These are phyloP conservation scores for Dynastes grantii DNA, from an alignment of 2,888 invertebrate genomes.

Conservation along the genomic window DNA sequence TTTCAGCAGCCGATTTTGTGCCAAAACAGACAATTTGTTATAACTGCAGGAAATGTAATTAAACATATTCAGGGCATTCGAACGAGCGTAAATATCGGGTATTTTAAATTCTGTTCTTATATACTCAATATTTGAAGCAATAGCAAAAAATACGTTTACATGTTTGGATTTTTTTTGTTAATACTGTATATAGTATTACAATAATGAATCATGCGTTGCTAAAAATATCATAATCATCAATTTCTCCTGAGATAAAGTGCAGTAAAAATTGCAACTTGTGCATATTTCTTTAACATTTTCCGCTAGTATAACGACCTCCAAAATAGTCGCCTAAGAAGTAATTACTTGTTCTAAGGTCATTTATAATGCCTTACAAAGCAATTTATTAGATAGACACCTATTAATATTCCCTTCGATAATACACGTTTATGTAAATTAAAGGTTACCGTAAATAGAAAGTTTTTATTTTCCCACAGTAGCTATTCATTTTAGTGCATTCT, in stretches of 20 bases:
- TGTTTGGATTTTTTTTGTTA: background rate
- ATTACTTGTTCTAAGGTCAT: slow-evolving; percentile 14
- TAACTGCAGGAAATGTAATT: no score
- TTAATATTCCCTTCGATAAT: slow-evolving; percentile 27
- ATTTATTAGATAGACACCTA: slow-evolving; percentile 8
- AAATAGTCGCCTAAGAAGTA: slow-evolving; percentile 24
- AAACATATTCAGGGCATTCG: no score
- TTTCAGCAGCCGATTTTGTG: no score
- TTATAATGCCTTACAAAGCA: slow-evolving; percentile 26
- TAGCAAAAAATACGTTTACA: background rate
- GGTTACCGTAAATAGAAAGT: slow-evolving; percentile 34
- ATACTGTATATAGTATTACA: background rate
- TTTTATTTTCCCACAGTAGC: slow-evolving; percentile 29
- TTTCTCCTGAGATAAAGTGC: slow-evolving; percentile 10
- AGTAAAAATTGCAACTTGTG: background rate
- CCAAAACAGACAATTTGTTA: no score
- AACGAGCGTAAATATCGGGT: background rate
- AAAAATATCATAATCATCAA: slow-evolving; percentile 7
- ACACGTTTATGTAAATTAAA: slow-evolving; percentile 33
- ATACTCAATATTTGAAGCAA: no score
- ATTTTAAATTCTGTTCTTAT: background rate
- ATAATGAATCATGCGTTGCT: slow-evolving; percentile 7
- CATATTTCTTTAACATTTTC: slow-evolving; percentile 1
- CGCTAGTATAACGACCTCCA: slow-evolving; percentile 42
- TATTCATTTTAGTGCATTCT: slow-evolving; percentile 11